A percentile compares a stretch with the other conserved stretches of the same genome.
phyloP scores from a whole-genome alignment of 2,888 invertebrate species.

The Euphydryas editha region DNA sequence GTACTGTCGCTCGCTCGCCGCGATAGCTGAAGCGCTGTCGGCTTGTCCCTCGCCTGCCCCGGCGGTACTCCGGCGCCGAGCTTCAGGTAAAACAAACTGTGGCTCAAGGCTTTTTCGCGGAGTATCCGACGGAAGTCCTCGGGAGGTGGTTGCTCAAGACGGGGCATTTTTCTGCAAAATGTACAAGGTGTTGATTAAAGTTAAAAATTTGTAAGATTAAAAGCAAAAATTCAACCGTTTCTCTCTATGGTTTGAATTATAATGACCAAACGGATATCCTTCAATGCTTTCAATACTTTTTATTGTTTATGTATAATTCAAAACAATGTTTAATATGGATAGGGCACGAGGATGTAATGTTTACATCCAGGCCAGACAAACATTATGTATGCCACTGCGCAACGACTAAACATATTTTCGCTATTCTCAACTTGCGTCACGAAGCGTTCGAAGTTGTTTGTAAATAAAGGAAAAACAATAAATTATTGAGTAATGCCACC shows the following conservation, averaged over 20 bases:
- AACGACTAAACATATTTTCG: conserved; percentile 17
- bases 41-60: conserved; percentile 53
- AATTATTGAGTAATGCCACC: conserved; percentile 9
- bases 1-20: conserved; percentile 58
- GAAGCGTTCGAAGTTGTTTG: conserved; percentile 1
- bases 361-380: conserved; percentile 24
- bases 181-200: neutral
- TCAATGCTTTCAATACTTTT: no score
- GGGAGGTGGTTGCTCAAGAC: conserved; percentile 65
- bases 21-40: conserved; percentile 37
- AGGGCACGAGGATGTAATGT: conserved; percentile 19
- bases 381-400: conserved; percentile 24
- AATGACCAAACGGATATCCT: neutral
- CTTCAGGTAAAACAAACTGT: conserved; percentile 79
- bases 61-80: conserved; percentile 67
- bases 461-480: conserved; percentile 16
- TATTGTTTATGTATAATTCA: no score
- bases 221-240: neutral
- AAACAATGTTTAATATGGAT: conserved; percentile 16
- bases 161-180: conserved; percentile 60
- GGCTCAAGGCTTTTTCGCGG: conserved; percentile 77
- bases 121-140: conserved; percentile 79
- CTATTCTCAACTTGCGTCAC: conserved; percentile 16
- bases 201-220: neutral
- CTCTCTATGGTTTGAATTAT: neutral